Evolutionary conservation across 1,140 invertebrate species (phyloP).

Genomic region (Scaptomyza pallida): DNA sequence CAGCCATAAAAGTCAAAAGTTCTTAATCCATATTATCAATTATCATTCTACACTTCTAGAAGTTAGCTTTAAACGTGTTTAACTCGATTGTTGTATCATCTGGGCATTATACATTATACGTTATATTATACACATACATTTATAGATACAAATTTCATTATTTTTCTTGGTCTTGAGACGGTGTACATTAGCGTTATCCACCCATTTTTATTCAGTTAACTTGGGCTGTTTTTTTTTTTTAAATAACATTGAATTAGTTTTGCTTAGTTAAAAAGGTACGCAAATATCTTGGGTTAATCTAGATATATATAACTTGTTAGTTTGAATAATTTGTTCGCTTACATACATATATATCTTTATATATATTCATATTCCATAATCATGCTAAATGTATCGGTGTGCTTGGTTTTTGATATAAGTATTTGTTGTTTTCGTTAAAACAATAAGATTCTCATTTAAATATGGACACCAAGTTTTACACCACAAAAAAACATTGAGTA

Average conservation of each 20-base stretch:
- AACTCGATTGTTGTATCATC: slow-evolving; percentile 70
- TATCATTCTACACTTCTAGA: slow-evolving; percentile 31
- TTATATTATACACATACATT: slow-evolving; percentile 27
- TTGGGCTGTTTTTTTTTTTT: not conserved
- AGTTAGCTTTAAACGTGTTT: slow-evolving; percentile 7
- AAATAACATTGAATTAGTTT: slow-evolving; percentile 56
- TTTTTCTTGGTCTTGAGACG: slow-evolving; percentile 67
- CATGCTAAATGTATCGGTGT: slow-evolving; percentile 77
- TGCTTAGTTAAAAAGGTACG: slow-evolving; percentile 74
- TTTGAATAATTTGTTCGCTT: slow-evolving; percentile 51
- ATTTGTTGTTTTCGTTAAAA: slow-evolving; percentile 62
- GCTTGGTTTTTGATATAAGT: slow-evolving; percentile 72
- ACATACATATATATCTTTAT: slow-evolving; percentile 40
- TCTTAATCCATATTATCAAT: slow-evolving; percentile 73
- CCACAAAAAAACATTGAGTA: slow-evolving; percentile 75
- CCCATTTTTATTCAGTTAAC: not conserved
- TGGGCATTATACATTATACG: too few relatives aligned
- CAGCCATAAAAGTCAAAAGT: slow-evolving; percentile 81
- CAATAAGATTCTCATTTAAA: slow-evolving; percentile 43
- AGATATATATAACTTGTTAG: slow-evolving; percentile 50
- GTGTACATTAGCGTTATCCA: slow-evolving; percentile 27
- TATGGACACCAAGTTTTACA: slow-evolving; percentile 73
- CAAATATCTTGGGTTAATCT: slow-evolving; percentile 60
- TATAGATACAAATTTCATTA: slow-evolving; percentile 76
- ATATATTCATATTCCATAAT: slow-evolving; percentile 27